phyloP scores from a whole-genome alignment of 2,113 vertebrate species.

The Variabilichromis moorii region DNA sequence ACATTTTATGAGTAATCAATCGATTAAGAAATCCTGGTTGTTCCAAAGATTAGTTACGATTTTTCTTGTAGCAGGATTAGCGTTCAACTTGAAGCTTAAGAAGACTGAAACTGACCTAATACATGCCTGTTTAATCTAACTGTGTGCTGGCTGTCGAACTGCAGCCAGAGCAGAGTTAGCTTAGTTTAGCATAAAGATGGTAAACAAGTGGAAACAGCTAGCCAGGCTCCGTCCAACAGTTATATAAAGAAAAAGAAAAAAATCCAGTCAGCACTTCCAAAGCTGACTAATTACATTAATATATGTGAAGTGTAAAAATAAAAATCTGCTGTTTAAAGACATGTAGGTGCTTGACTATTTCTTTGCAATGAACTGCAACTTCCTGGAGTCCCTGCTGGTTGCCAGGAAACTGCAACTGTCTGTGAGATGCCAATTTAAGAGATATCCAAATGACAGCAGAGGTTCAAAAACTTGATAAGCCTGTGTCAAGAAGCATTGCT shows the following conservation, averaged over 20 bases:
- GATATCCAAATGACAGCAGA: neutral
- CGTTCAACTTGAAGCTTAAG: neutral
- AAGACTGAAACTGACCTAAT: neutral
- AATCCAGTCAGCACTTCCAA: neutral
- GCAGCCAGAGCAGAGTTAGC: neutral
- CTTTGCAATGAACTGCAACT: neutral
- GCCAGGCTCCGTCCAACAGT: neutral
- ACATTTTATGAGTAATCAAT: fast-evolving
- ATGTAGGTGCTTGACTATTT: neutral
- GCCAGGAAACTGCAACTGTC: neutral
- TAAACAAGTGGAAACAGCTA: neutral
- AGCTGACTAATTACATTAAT: neutral
- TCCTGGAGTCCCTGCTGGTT: neutral
- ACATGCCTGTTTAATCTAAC: neutral
- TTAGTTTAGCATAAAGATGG: neutral
- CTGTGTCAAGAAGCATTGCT: neutral
- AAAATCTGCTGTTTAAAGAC: neutral
- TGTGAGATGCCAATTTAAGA: neutral
- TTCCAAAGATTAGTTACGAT: neutral
- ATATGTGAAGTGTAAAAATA: neutral
- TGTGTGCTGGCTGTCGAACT: neutral
- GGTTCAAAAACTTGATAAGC: neutral
- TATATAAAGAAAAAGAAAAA: neutral
- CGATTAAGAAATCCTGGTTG: neutral
- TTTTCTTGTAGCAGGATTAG: neutral